Conservation (phyloP, 2,113 vertebrate species). For the Illadopsis cleaveri region DNA sequence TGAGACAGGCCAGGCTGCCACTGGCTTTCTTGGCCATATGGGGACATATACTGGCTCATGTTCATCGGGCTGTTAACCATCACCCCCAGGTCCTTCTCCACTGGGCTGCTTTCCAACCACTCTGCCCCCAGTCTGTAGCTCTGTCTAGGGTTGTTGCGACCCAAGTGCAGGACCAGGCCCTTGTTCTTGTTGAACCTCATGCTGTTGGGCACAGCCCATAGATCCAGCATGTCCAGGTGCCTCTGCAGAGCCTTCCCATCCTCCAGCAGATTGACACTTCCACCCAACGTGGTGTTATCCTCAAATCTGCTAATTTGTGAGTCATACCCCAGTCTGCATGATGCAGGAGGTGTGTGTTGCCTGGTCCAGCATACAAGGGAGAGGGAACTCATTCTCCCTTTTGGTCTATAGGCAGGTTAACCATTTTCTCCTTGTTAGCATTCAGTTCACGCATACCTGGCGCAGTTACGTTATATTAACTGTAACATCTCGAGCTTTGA, state of each 20-base stretch:
- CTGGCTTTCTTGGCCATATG: not conserved
- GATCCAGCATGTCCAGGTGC: not conserved
- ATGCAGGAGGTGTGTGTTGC: not conserved
- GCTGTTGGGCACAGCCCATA: not conserved
- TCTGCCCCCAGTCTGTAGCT: not conserved
- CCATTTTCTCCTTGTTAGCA: conserved; percentile 10
- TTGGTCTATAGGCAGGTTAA: not conserved
- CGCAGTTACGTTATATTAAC: not conserved
- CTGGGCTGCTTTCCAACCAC: not conserved
- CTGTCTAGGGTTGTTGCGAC: not conserved
- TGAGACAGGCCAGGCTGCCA: not conserved
- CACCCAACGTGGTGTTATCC: not conserved
- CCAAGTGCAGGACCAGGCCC: not conserved
- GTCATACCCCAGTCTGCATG: accelerated
- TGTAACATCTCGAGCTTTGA: not conserved
- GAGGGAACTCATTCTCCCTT: not conserved
- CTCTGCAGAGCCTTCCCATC: not conserved
- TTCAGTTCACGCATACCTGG: not conserved
- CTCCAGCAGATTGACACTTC: not conserved
- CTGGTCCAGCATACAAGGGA: not conserved
- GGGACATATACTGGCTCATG: too few relatives aligned
- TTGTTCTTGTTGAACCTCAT: not conserved
- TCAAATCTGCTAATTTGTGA: not conserved
- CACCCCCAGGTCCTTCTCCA: not conserved
- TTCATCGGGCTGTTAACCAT: accelerated